These are phyloP conservation scores for Pseudomyrmex pallidus DNA, from an alignment of 1,140 invertebrate genomes.

Conservation along the genomic window DNA sequence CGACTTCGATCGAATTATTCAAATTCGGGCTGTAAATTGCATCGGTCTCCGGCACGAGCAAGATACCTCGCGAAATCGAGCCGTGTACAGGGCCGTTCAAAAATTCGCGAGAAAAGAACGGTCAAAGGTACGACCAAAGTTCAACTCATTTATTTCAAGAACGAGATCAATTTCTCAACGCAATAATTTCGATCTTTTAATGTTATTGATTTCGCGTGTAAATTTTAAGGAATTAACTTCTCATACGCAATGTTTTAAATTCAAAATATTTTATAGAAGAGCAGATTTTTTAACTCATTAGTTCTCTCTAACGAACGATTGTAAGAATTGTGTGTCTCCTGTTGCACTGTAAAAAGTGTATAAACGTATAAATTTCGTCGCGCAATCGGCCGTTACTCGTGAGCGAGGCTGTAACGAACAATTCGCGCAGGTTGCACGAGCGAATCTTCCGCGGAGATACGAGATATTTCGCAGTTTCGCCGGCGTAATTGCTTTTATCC, in stretches of 20 bases:
- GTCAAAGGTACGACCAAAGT: neutral
- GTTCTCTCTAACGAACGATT: too few relatives aligned
- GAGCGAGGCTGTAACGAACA: conserved; percentile 34
- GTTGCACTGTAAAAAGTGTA: too few relatives aligned
- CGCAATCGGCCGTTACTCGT: conserved; percentile 16
- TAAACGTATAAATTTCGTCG: too few relatives aligned
- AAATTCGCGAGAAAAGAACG: neutral
- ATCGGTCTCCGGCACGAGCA: conserved; percentile 48
- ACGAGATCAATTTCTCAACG: neutral
- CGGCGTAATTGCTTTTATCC: conserved; percentile 60
- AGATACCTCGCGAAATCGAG: conserved; percentile 56
- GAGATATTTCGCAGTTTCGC: conserved; percentile 56
- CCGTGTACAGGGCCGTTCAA: conserved; percentile 48
- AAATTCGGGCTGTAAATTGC: conserved; percentile 57
- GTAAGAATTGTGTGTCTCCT: too few relatives aligned
- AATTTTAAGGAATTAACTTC: too few relatives aligned
- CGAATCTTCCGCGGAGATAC: conserved; percentile 53
- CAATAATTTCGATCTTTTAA: conserved; percentile 4
- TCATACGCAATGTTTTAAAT: too few relatives aligned
- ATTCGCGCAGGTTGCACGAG: conserved; percentile 4
- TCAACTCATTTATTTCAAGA: conserved; percentile 15
- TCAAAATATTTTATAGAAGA: too few relatives aligned
- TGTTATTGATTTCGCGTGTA: neutral
- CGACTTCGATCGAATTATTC: conserved; percentile 60
- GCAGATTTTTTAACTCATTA: too few relatives aligned